Evolutionary conservation across 2,888 invertebrate genomes (phyloP).

Genomic region (Eilema sororculum): DNA sequence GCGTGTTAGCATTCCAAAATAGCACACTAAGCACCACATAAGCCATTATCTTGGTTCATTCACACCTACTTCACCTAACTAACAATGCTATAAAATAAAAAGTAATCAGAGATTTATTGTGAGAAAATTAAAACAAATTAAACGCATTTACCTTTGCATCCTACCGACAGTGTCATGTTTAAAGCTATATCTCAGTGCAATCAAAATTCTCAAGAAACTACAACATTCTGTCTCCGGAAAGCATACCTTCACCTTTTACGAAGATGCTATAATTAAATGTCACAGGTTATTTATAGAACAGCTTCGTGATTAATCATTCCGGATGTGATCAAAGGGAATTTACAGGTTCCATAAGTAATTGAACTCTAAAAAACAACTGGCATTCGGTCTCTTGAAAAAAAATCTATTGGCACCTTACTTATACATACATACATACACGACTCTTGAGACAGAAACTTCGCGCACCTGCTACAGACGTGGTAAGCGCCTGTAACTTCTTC

Average conservation of each 20-base stretch:
- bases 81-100: background rate
- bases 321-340: conserved; percentile 28
- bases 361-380: background rate
- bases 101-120: background rate
- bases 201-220: background rate
- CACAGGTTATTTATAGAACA: conserved; percentile 25
- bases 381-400: background rate
- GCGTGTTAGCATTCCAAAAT: background rate
- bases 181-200: background rate
- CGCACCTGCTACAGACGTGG: too few relatives aligned
- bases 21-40: background rate
- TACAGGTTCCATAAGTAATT: conserved; percentile 6
- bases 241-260: conserved; percentile 46
- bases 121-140: background rate
- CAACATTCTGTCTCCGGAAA: conserved; percentile 22
- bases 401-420: too few relatives aligned
- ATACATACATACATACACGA: too few relatives aligned
- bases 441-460: too few relatives aligned
- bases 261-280: conserved; percentile 13
- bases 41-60: background rate
- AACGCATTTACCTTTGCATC: background rate
- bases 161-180: background rate
- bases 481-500: too few relatives aligned
- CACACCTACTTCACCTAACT: background rate
- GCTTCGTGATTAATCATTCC: conserved; percentile 29